These are phyloP conservation scores for Serilophus lunatus DNA, from an alignment of 2,113 vertebrate species.

Conservation along the genomic window DNA sequence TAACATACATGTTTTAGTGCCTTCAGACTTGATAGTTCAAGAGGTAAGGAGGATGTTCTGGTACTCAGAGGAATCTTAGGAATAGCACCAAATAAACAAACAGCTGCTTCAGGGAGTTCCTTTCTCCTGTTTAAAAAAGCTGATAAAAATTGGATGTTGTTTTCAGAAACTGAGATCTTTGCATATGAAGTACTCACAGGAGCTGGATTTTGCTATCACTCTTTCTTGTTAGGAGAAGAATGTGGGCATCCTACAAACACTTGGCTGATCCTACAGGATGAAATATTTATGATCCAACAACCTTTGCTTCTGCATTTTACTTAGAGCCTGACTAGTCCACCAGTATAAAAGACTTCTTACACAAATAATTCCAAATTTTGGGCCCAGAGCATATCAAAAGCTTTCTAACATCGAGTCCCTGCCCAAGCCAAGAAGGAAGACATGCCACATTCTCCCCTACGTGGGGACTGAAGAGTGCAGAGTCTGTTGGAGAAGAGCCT, in stretches of 20 bases:
- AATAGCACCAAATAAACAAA: background rate
- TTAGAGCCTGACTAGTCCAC: background rate
- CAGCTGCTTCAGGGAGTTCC: background rate
- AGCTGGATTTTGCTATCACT: background rate
- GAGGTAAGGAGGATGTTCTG: background rate
- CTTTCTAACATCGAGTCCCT: background rate
- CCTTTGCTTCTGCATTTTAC: background rate
- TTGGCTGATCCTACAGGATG: background rate
- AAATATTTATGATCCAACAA: background rate
- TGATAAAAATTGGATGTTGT: background rate
- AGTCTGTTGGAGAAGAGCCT: background rate
- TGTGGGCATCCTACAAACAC: background rate
- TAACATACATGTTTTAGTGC: background rate
- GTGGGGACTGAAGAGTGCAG: background rate
- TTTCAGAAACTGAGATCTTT: background rate
- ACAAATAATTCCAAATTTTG: background rate
- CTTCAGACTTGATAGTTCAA: background rate
- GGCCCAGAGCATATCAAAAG: background rate
- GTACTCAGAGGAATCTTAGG: background rate
- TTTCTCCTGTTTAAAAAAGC: background rate
- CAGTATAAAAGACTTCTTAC: background rate
- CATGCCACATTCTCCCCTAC: background rate
- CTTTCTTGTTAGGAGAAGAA: background rate
- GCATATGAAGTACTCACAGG: background rate
- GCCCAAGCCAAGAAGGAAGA: background rate